Conservation (phyloP, 2,113 vertebrate genomes). For the Labeo catla region DNA sequence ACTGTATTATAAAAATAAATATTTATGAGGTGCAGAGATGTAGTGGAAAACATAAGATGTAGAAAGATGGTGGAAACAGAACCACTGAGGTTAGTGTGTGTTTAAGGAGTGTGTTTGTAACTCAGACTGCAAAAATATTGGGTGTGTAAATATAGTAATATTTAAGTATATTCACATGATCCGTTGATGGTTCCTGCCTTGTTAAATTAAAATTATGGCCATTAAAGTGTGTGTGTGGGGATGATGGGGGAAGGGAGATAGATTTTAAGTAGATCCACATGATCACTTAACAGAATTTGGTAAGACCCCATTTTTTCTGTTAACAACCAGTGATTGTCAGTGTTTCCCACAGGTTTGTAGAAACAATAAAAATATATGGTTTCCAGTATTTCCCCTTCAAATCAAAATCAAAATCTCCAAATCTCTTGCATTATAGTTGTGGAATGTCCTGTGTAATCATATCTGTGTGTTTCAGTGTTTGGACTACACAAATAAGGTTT, state of each 20-base stretch:
- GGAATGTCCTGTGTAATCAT: background rate
- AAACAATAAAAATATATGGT: background rate
- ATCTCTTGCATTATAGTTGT: background rate
- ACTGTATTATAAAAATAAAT: background rate
- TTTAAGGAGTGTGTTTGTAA: background rate
- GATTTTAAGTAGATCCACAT: constrained; percentile 36
- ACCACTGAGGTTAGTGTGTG: background rate
- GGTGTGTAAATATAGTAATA: background rate
- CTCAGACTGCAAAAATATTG: background rate
- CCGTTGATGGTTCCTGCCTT: background rate
- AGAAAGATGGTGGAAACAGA: background rate
- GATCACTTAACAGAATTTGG: constrained; percentile 4
- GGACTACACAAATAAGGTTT: background rate
- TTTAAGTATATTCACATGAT: constrained; percentile 6
- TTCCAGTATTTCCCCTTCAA: too few species aligned
- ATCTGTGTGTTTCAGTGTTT: background rate
- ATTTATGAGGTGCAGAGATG: background rate
- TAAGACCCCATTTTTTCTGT: background rate
- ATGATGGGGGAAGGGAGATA: background rate
- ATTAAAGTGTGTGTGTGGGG: background rate
- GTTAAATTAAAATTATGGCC: background rate
- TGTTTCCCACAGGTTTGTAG: background rate
- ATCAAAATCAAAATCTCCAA: background rate
- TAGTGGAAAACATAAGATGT: background rate
- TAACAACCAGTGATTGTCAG: constrained; percentile 42